Base-by-base conservation (phyloP, 2,113 vertebrate genomes). In the Indicator indicator region DNA sequence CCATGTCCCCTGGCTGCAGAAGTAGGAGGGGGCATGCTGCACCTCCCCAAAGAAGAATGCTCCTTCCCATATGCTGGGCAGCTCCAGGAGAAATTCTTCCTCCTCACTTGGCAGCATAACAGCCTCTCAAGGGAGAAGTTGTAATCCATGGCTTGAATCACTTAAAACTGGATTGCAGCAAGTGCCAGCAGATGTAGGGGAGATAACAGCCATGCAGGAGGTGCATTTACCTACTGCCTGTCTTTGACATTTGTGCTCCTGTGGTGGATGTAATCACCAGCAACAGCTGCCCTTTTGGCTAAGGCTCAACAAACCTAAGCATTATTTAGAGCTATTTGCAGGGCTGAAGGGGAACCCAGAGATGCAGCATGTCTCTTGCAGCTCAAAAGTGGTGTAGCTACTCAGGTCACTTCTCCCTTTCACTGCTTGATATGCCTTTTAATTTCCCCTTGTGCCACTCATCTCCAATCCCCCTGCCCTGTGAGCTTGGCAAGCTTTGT, bases 401-500 rank as follows among this genome's bases (percentile, higher is more conserved):
- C 19, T 70, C 75, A 79, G 52, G 68, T 79, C 40, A n/a, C 30
- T 87, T 90, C 40, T 63, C 30, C 55, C 12, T 78, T 94, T 86
- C 87, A 36, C 30, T 93, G 30, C 60, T 46, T 38, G 60, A 77
- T 95, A 71, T 1, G 42, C 38, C 20, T 95, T 93, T 77, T 88
- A 78, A 86, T 88, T 89, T 91, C 58, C 83, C 59, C 30, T 94
- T 6, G 18, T 44, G 76, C 72, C 74, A 79, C 52, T 94, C 73
- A 73, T 79, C 95, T 91, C 89, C 70, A 91, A 3, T 63, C 12
- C 38, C 63, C 71, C n/a, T 88, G 58, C 56, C 59, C 87, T 6
- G 32, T 11, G 56, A 95, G 76, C 33, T 83, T 95, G 86, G 83
- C 77, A 96, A 90, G 48, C 72, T 76, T 93, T 93, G 27, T 93